Base-by-base conservation (phyloP, 2,888 invertebrate species). In the Athripsodes cinereus region DNA sequence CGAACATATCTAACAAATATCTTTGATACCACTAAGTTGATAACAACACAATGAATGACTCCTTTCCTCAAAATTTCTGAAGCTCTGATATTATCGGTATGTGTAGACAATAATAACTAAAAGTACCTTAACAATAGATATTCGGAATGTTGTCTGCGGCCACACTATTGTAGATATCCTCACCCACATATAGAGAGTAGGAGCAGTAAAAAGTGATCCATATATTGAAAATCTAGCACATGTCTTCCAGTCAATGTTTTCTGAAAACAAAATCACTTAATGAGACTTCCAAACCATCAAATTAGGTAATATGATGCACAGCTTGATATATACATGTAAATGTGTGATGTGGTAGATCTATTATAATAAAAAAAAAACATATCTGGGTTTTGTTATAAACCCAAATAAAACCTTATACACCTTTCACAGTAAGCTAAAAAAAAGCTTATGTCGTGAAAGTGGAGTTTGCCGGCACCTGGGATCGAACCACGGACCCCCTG, bases 161-260 rank as follows among this genome's bases (percentile, higher is more conserved):
- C 90, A 90, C 71, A 91, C 76, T 53, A 80, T 78, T 65, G 83
- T 84, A n/a, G 90, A 87, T 53, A 90, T 71, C 69, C 84, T 85
- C 50, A 93, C 75, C 92, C 92, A 92, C 57, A 82, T 81, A 68
- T 89, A 91, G 0, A 92, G 72, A 3, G 89, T 88, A 13, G 92
- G 92, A 1, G 91, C 92, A 19, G 89, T 88, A 71, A 87, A 90
- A 51, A 87, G 81, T 8, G 87, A 84, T n/a, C 91, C 92, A 71
- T 88, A 91, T 52, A 90, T 67, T 67, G 88, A 85, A 73, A 87
- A 92, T 61, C 90, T 79, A 35, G 84, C 72, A 64, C 85, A 83
- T 68, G 88, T 82, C 72, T 74, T 79, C 84, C 85, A 86, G 67
- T 87, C 86, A 69, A 50, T 22, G 3, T 21, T 50, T 22, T 50